Conservation (phyloP, 1,140 invertebrate species). For the Sarcophaga bullata region DNA sequence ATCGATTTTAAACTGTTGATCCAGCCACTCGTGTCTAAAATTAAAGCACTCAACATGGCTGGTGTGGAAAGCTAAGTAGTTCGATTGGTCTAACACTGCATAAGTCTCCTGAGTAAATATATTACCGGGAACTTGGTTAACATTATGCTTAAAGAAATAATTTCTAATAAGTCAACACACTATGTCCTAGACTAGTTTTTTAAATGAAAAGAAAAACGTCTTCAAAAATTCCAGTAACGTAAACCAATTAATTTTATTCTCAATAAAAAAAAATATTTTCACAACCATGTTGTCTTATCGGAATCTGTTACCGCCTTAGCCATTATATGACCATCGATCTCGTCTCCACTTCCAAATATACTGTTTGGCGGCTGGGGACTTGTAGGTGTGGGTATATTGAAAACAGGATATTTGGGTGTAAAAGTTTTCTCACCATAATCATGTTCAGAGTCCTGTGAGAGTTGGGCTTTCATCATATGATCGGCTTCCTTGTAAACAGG, state of each 20-base stretch:
- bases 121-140: too few relatives aligned
- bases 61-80: too few relatives aligned
- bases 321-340: background rate
- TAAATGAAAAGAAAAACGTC: background rate
- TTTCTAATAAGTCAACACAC: too few relatives aligned
- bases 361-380: constrained; percentile 9
- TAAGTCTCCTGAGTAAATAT: too few relatives aligned
- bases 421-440: constrained; percentile 52
- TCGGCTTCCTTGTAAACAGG: constrained; percentile 59
- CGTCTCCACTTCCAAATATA: background rate
- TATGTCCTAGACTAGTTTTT: too few relatives aligned
- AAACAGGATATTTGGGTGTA: constrained; percentile 56
- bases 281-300: constrained; percentile 23
- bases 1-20: too few relatives aligned
- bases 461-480: constrained; percentile 49
- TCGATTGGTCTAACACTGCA: too few relatives aligned
- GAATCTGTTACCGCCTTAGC: background rate
- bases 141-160: too few relatives aligned
- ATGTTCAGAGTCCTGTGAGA: background rate
- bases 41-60: too few relatives aligned
- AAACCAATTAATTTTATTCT: background rate
- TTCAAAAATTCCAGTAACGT: background rate
- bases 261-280: background rate
- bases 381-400: constrained; percentile 56
- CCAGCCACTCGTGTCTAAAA: too few relatives aligned